Evolutionary conservation across 2,113 vertebrate species (phyloP).

Genomic region (Sclerurus mexicanus): DNA sequence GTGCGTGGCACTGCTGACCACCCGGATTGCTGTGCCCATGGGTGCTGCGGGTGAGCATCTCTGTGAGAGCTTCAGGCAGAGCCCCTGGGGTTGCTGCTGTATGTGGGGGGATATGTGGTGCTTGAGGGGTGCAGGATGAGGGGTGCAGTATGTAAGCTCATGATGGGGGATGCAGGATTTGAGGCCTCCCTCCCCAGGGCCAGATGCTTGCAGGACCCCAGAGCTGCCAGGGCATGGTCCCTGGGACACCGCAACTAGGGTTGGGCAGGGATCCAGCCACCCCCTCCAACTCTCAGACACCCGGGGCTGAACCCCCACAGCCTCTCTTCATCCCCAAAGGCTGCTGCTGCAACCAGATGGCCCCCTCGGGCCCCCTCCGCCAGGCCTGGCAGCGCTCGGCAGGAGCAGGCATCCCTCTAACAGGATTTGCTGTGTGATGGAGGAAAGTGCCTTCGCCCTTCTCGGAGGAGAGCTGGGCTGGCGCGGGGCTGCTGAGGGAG

Average conservation of each 20-base stretch:
- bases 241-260: not conserved
- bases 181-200: not conserved
- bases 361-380: not conserved
- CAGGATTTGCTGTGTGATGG: slow-evolving; percentile 48
- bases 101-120: rapidly evolving
- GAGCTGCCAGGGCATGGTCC: not conserved
- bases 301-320: not conserved
- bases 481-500: not conserved
- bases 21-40: not conserved
- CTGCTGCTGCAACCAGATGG: slow-evolving; percentile 11
- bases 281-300: not conserved
- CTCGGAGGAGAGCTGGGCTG: not conserved
- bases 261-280: not conserved
- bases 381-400: not conserved
- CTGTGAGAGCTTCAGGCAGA: not conserved
- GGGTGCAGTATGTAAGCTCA: not conserved
- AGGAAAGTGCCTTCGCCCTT: slow-evolving; percentile 22
- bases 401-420: slow-evolving; percentile 23
- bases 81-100: not conserved
- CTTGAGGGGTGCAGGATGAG: not conserved
- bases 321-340: not conserved
- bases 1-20: not conserved
- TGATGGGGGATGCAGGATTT: not conserved
- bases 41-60: not conserved
- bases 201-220: not conserved